Percentiles rank a stretch among this genome's conserved stretches.
Evolutionary conservation across 2,888 invertebrate genomes (phyloP).

Genomic region (Apodemia zela): DNA sequence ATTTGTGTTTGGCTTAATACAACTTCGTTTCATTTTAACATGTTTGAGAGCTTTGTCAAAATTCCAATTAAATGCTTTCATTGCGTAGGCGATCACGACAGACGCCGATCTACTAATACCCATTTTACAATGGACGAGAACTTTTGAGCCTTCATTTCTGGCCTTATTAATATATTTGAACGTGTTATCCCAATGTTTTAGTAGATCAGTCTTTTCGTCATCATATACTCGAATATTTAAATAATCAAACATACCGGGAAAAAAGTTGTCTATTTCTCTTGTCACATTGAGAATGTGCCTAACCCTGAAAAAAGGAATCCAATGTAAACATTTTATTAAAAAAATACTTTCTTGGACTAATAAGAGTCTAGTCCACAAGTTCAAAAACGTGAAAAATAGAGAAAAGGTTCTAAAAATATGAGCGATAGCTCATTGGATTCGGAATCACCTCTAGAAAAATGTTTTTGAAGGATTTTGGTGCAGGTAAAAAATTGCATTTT

Average conservation of each 20-base stretch:
- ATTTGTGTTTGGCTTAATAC: conserved; percentile 97
- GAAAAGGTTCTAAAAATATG: too few relatives aligned
- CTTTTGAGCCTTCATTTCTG: conserved; percentile 93
- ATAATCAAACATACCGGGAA: conserved; percentile 97
- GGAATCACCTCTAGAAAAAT: too few relatives aligned
- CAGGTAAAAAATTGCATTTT: too few relatives aligned
- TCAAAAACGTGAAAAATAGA: too few relatives aligned
- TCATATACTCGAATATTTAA: conserved; percentile 98
- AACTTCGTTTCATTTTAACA: conserved; percentile 94
- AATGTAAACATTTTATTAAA: neutral
- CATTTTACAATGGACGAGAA: conserved; percentile 99
- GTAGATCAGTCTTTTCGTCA: conserved; percentile 96
- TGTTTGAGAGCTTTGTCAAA: conserved; percentile 92
- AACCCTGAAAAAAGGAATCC: conserved; percentile 83
- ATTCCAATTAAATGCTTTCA: conserved; percentile 98
- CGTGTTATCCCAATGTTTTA: conserved; percentile 98
- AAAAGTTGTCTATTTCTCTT: conserved; percentile 99
- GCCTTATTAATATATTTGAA: conserved; percentile 97
- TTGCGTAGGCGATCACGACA: conserved; percentile 98
- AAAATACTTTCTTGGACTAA: too few relatives aligned
- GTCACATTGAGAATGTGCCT: conserved; percentile 98
- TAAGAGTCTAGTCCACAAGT: too few relatives aligned
- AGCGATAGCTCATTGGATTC: too few relatives aligned
- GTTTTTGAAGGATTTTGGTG: too few relatives aligned
- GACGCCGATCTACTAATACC: conserved; percentile 99